A percentile compares a stretch with the other conserved stretches of the same genome.
Evolutionary conservation across 2,888 invertebrate species (phyloP).

Genomic region (Punctoribates punctum): DNA sequence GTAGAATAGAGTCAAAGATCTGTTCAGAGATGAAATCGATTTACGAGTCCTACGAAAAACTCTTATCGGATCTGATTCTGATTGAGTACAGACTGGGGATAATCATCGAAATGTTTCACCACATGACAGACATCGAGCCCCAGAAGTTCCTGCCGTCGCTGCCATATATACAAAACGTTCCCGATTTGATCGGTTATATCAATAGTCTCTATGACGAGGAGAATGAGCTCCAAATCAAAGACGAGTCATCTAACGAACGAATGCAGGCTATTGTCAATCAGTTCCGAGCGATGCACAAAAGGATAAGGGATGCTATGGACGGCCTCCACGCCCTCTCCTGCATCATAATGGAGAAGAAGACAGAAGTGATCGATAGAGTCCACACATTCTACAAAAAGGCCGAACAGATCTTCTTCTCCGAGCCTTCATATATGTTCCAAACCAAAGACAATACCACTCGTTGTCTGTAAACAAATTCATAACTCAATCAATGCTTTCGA

Average conservation of each 20-base stretch:
- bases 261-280: constrained; percentile 16
- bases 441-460: constrained; percentile 14
- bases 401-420: constrained; percentile 28
- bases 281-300: constrained; percentile 15
- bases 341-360: constrained; percentile 22
- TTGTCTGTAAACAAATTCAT: neutral
- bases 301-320: constrained; percentile 4
- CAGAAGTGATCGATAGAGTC: neutral
- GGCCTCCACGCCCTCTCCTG: constrained; percentile 14
- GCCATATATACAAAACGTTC: constrained; percentile 5
- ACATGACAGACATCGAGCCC: constrained; percentile 12
- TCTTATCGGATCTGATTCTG: neutral
- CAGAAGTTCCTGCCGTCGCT: constrained; percentile 13
- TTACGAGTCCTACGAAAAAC: neutral
- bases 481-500: too few relatives aligned
- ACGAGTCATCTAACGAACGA: neutral
- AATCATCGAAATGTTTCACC: constrained; percentile 13
- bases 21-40: neutral
- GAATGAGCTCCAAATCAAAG: constrained; percentile 1
- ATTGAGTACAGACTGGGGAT: constrained; percentile 13
- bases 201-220: neutral
- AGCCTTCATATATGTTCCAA: constrained; percentile 21
- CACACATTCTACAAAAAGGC: constrained; percentile 11
- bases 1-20: neutral
- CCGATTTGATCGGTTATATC: constrained; percentile 19